A percentile compares a stretch with the other conserved stretches of the same genome.
These are phyloP conservation scores for Callithrix jacchus DNA, from an alignment of 2,113 vertebrate genomes.

Conservation along the genomic window DNA sequence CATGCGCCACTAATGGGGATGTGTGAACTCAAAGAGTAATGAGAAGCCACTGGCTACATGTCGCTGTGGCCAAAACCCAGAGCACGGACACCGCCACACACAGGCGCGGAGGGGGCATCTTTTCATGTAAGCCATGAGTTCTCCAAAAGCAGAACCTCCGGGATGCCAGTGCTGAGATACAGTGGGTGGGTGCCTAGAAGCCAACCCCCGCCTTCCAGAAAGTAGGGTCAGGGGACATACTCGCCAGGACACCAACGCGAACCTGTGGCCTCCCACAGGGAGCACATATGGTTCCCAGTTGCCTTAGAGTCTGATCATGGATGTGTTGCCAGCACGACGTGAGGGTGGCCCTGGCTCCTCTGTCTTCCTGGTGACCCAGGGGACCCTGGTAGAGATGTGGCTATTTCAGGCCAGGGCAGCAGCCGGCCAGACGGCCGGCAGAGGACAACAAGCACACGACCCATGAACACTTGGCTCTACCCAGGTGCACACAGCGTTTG, in stretches of 20 bases:
- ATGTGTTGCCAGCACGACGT: too few relatives aligned
- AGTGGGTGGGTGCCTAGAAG: not conserved
- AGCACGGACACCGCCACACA: fast-evolving
- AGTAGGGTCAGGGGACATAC: too few relatives aligned
- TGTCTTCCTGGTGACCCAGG: fast-evolving
- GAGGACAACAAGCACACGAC: not conserved
- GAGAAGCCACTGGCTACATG: too few relatives aligned
- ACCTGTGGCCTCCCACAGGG: fast-evolving
- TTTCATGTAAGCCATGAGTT: not conserved
- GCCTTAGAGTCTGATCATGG: too few relatives aligned
- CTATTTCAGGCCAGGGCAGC: not conserved
- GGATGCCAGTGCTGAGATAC: not conserved
- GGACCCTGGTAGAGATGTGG: fast-evolving
- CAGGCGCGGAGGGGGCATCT: not conserved
- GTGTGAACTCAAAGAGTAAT: not conserved
- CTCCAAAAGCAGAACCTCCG: not conserved
- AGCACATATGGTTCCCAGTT: fast-evolving
- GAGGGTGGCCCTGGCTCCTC: not conserved
- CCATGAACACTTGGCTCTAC: not conserved
- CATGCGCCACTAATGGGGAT: fast-evolving
- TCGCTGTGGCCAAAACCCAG: not conserved
- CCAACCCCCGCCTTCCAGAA: not conserved
- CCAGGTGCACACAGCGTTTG: fast-evolving
- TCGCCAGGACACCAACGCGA: not conserved
- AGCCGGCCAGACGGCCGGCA: fast-evolving